A percentile compares a stretch with the other conserved stretches of the same genome.
Conservation (phyloP, 2,113 vertebrate species). For the Pteronura brasiliensis region DNA sequence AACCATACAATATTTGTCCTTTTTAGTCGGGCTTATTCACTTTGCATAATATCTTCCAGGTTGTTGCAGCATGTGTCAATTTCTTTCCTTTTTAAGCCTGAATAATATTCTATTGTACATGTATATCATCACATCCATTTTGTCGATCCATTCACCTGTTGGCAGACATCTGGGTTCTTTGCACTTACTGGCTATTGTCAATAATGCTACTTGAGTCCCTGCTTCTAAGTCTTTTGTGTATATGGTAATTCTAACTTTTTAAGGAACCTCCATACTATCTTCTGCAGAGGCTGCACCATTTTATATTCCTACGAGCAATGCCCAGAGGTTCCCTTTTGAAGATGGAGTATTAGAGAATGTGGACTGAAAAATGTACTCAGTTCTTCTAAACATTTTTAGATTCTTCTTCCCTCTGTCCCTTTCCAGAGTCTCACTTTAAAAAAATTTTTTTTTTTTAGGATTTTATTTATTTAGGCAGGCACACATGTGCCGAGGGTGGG, state of each 20-base stretch:
- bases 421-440: not conserved
- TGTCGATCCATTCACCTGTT: not conserved
- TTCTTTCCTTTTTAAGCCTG: not conserved
- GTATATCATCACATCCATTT: not conserved
- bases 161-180: not conserved
- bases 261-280: not conserved
- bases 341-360: not conserved
- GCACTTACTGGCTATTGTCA: not conserved
- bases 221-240: not conserved
- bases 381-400: not conserved
- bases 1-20: not conserved
- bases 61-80: not conserved
- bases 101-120: not conserved
- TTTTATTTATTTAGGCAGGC: not conserved
- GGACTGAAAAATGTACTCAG: not conserved
- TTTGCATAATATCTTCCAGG: not conserved
- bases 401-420: not conserved
- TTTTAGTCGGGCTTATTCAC: not conserved
- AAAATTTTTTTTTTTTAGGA: not conserved
- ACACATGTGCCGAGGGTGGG: not conserved
- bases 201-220: not conserved
- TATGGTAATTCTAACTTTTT: not conserved
- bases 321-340: not conserved
- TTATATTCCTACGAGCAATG: not conserved
- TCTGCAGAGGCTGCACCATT: not conserved